A percentile compares a stretch with the other conserved stretches of the same genome.
Conservation (phyloP, 2,888 invertebrate species). For the Melipona bicolor region DNA sequence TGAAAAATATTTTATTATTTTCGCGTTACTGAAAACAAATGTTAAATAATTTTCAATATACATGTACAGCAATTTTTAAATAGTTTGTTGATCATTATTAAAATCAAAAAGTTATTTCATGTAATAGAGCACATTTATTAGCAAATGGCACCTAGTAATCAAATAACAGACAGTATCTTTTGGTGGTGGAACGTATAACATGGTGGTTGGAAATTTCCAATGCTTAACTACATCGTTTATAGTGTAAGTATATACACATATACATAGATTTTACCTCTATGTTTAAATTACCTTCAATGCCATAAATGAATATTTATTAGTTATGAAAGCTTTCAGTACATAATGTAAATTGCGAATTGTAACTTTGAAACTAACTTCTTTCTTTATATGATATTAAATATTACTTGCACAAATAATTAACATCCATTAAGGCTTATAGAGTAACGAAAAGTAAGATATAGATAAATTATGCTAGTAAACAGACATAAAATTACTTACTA, state of each 20-base stretch:
- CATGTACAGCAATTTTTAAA: no score
- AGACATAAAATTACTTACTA: neutral
- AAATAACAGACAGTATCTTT: slow-evolving; percentile 16
- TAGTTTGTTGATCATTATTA: slow-evolving; percentile 3
- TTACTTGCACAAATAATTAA: slow-evolving; percentile 4
- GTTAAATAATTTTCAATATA: no score
- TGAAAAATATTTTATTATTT: neutral
- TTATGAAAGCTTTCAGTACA: neutral
- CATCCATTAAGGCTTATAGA: no score
- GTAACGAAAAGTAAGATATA: neutral
- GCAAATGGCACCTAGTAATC: neutral
- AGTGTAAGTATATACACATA: slow-evolving; percentile 45
- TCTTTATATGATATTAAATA: neutral
- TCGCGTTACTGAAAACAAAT: neutral
- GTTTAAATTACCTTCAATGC: neutral
- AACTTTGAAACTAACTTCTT: neutral
- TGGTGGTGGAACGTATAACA: slow-evolving; percentile 73
- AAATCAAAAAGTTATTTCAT: neutral
- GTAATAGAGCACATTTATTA: neutral
- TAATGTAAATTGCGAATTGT: neutral
- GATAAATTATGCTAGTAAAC: neutral
- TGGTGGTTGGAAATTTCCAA: slow-evolving; percentile 53
- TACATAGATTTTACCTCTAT: neutral
- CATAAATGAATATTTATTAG: slow-evolving; percentile 7
- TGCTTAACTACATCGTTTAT: slow-evolving; percentile 12